phyloP scores from a whole-genome alignment of 2,797 vertebrate genomes.

The Coluber constrictor region DNA sequence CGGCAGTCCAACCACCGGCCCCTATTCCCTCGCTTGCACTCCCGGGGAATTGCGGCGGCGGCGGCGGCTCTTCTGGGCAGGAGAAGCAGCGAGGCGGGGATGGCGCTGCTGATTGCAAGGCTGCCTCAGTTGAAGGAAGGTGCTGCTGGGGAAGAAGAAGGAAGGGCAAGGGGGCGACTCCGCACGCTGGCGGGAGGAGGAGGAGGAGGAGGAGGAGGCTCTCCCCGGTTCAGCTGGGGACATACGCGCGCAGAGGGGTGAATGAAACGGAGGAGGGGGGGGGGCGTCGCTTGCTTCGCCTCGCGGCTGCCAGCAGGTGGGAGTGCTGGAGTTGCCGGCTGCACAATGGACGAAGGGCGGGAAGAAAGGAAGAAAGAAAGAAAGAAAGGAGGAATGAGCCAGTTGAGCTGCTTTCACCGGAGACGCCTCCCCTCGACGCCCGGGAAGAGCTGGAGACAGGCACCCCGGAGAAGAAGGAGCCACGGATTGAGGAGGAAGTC shows the following conservation, averaged over 20 bases:
- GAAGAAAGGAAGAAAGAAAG: background rate
- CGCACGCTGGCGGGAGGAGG: slow-evolving; percentile 17
- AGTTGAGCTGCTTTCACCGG: slow-evolving; percentile 38
- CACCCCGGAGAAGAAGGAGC: background rate
- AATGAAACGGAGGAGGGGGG: background rate
- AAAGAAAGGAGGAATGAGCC: slow-evolving; percentile 5
- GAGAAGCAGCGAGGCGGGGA: background rate
- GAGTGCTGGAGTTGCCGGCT: slow-evolving; percentile 43
- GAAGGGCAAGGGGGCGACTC: slow-evolving; percentile 32
- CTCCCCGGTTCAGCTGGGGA: slow-evolving; percentile 46
- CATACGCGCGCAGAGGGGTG: slow-evolving; percentile 34
- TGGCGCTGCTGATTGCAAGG: background rate
- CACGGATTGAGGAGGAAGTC: background rate
- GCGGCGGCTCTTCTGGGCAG: slow-evolving; percentile 3
- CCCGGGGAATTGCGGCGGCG: slow-evolving; percentile 27
- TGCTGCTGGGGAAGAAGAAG: background rate
- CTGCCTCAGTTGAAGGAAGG: background rate
- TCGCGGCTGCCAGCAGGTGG: slow-evolving; percentile 66
- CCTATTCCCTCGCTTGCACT: slow-evolving; percentile 13
- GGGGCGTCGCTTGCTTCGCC: slow-evolving; percentile 35
- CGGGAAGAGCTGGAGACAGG: slow-evolving; percentile 34
- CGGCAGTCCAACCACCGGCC: background rate
- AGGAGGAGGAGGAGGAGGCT: background rate
- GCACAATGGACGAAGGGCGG: slow-evolving; percentile 42
- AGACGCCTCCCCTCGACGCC: slow-evolving; percentile 25